phyloP scores from a whole-genome alignment of 2,113 vertebrate species.

The Panurus biarmicus region DNA sequence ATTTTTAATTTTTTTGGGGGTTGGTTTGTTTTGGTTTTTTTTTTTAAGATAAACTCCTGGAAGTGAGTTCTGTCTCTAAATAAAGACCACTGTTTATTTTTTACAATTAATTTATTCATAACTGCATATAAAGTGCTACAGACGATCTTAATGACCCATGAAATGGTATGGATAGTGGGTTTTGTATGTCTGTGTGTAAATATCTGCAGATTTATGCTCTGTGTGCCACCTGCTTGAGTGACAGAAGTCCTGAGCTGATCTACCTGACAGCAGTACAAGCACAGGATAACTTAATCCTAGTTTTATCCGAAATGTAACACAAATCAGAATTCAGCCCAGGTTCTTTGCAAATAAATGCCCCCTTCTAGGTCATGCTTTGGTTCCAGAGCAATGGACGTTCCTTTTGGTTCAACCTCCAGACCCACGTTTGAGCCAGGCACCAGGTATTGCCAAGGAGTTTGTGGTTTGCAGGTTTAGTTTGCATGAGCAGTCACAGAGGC shows the following conservation, averaged over 20 bases:
- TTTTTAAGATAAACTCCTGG: not conserved
- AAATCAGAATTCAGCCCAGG: not conserved
- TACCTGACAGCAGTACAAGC: not conserved
- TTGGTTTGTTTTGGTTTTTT: not conserved
- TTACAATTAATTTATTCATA: not conserved
- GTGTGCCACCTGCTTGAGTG: not conserved
- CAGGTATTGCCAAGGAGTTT: not conserved
- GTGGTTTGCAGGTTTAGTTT: not conserved
- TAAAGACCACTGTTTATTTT: not conserved
- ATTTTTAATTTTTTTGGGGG: not conserved
- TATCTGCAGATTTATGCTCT: not conserved
- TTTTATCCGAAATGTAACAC: not conserved
- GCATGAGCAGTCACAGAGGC: not conserved
- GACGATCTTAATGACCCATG: not conserved
- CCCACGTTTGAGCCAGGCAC: not conserved
- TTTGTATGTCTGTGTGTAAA: not conserved
- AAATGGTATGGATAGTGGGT: not conserved
- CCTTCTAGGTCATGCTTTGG: not conserved
- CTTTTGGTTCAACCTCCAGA: not conserved
- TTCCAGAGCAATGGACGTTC: not conserved
- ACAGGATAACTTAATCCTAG: not conserved
- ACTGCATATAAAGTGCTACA: not conserved
- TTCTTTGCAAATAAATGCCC: not conserved
- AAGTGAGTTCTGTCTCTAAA: not conserved
- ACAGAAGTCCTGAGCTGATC: not conserved